Base-by-base conservation (phyloP, 2,888 invertebrate genomes). In the Agrilus biguttatus region DNA sequence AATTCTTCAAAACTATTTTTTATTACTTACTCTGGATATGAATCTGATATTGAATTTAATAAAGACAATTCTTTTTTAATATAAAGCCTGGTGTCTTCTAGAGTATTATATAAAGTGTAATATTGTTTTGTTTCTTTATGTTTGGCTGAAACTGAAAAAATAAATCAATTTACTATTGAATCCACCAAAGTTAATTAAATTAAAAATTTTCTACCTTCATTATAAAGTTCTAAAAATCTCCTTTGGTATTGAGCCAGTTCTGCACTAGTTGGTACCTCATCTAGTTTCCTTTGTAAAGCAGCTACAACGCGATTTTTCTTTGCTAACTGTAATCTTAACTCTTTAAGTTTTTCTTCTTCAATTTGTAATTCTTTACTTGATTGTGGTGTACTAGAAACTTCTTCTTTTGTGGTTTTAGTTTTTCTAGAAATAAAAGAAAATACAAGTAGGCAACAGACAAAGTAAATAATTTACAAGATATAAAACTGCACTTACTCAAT, bases 91-190 rank as follows among this genome's bases (percentile, higher is more conserved):
- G 89, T 88, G 68, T 96, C 95, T 62, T 91, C 85, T 42, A 96
- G 70, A 2, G 92, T 92, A 65, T 98, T 97, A 68, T 93, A 93
- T 47, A 96, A 74, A 35, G 90, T 91, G 64, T 88, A 97, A 71
- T 91, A 95, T 71, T 96, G 93, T 66, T 96, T 96, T 0, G 96
- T 96, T 73, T 97, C 95, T 61, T 87, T 84, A 63, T 96, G 93
- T 58, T 91, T 95, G 23, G 87, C 84, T 48, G 92, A 85, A 59
- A 97, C 92, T 92, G 68, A 47, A 76, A 65, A 45, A 41, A 49
- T 13, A 37, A 37, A 19, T 40, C 32, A 35, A 34, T 21, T 40
- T 7, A 14, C 7, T 39, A 35, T 43, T 19, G 17, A 23, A n/a
- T 38, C 2, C 19, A 41, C 3, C 12, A 32, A 2, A 37, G 3